Evolutionary conservation across 1,140 invertebrate species (phyloP).

Genomic region (Homarus americanus): DNA sequence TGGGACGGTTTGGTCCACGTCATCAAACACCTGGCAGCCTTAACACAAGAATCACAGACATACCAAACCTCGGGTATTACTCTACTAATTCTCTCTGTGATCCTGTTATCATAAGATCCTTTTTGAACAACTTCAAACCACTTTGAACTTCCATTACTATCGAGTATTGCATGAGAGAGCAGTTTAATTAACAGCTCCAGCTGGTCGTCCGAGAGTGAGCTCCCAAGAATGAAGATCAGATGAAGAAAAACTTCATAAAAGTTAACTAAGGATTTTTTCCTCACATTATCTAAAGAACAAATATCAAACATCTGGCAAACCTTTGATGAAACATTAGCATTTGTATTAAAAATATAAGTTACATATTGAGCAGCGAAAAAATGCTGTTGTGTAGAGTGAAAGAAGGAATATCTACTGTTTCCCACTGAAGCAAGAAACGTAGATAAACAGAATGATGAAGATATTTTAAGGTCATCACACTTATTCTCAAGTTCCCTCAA

Average conservation of each 20-base stretch:
- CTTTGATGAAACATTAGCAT: neutral
- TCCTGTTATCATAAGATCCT: neutral
- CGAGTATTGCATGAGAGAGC: neutral
- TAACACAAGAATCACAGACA: slow-evolving; percentile 1
- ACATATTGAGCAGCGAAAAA: neutral
- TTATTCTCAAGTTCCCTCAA: neutral
- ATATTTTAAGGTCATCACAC: slow-evolving; percentile 32
- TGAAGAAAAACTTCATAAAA: slow-evolving; percentile 10
- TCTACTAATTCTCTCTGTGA: neutral
- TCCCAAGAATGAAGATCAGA: neutral
- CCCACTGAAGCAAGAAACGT: slow-evolving; percentile 6
- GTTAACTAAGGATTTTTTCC: neutral
- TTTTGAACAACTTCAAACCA: slow-evolving; percentile 34
- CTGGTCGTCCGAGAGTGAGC: neutral
- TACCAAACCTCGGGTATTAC: slow-evolving; percentile 27
- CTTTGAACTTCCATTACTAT: neutral
- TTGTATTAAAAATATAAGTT: neutral
- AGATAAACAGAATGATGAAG: slow-evolving; percentile 12
- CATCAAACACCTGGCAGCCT: neutral
- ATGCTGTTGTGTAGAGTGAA: slow-evolving; percentile 16
- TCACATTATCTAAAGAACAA: neutral
- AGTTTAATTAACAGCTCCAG: neutral
- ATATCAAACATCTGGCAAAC: neutral
- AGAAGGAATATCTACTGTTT: neutral
- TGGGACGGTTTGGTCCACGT: neutral